phyloP scores from a whole-genome alignment of 2,888 invertebrate species.

The Rhaphigaster nebulosa region DNA sequence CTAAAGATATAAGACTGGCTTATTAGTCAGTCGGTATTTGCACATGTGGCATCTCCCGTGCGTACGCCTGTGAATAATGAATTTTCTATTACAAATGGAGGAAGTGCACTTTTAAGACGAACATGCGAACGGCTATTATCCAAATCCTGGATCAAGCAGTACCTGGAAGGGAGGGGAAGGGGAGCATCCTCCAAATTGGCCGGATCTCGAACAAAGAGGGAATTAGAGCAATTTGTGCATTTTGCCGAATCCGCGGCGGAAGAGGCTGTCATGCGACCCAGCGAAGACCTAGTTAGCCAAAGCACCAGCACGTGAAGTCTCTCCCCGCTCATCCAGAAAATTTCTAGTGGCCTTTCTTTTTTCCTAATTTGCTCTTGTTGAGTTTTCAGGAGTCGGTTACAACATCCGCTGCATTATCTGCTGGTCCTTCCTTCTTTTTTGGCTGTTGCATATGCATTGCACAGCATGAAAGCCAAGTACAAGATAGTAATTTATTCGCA shows the following conservation, averaged over 20 bases:
- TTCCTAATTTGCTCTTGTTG: not conserved
- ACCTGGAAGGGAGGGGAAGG: not conserved
- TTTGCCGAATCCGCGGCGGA: not conserved
- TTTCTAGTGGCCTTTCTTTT: not conserved
- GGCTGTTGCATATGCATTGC: too few species aligned
- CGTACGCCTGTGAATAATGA: too few species aligned
- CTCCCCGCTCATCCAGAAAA: not conserved
- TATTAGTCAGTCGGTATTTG: too few species aligned
- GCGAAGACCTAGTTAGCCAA: not conserved
- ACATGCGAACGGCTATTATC: not conserved
- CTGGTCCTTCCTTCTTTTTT: not conserved
- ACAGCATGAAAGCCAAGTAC: too few species aligned
- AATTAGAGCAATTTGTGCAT: slow-evolving; percentile 35
- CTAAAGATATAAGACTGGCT: too few species aligned
- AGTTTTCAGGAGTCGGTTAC: not conserved
- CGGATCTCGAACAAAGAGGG: slow-evolving; percentile 26
- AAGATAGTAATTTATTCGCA: too few species aligned
- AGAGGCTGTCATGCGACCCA: not conserved
- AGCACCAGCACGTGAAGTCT: not conserved
- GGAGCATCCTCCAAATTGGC: not conserved
- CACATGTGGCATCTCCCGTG: too few species aligned
- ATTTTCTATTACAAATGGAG: not conserved
- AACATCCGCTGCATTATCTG: not conserved
- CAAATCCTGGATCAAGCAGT: not conserved
- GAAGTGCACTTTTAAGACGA: not conserved